Conservation (phyloP, 2,113 vertebrate species). For the Nyctereutes procyonoides region DNA sequence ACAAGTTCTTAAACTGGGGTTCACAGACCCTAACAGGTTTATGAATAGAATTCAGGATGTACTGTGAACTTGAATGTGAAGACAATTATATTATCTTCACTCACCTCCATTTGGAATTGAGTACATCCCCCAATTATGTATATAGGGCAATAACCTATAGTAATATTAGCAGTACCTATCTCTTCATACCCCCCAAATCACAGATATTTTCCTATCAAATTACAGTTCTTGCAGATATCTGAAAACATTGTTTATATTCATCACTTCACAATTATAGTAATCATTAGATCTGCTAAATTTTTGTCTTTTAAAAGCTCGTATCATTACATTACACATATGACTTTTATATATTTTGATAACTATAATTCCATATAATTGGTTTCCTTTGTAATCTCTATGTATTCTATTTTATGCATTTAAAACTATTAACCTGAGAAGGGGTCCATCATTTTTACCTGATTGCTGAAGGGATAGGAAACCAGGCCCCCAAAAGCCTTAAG, state of each 20-base stretch:
- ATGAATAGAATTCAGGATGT: neutral
- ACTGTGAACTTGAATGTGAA: constrained; percentile 12
- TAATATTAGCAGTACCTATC: neutral
- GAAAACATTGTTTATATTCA: constrained; percentile 71
- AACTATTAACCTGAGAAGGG: constrained; percentile 37
- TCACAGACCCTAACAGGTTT: neutral
- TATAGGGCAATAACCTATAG: neutral
- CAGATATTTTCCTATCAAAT: constrained; percentile 71
- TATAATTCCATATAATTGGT: constrained; percentile 63
- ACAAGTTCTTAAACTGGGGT: constrained; percentile 13
- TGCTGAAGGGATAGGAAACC: neutral
- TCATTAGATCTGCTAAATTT: constrained; percentile 71
- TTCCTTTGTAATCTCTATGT: constrained; percentile 49
- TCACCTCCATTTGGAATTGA: constrained; percentile 1
- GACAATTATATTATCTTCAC: neutral
- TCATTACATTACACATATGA: constrained; percentile 66
- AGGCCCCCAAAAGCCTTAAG: neutral
- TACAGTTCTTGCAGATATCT: constrained; percentile 55
- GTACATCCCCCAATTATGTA: neutral
- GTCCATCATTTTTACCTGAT: neutral
- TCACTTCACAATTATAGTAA: constrained; percentile 65
- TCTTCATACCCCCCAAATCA: constrained; percentile 39
- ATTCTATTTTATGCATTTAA: constrained; percentile 59
- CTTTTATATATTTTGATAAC: constrained; percentile 69
- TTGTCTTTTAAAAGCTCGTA: constrained; percentile 66